Evolutionary conservation across 2,888 invertebrate genomes (phyloP), one percentile per base, ranked within the genome.

Genomic region (Esperia sulphurella): DNA sequence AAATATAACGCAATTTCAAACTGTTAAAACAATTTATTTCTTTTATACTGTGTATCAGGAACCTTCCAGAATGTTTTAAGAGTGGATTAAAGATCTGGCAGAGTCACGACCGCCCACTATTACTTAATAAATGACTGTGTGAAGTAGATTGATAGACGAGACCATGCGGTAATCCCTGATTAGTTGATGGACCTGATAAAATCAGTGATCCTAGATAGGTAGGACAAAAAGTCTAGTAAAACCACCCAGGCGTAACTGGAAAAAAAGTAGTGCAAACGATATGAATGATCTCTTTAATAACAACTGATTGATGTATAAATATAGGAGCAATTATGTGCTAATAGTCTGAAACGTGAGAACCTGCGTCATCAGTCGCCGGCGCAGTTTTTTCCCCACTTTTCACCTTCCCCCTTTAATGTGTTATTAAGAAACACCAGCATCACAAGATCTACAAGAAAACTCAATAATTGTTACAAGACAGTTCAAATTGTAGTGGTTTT

Each of bases 141-240:
- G 21, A 21, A 21, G 21, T 21, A 21, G 21, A 21, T 21, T 21
- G 21, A 21, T 21, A 21, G 21, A 21, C 21, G 21, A 21, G 21
- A 21, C 21, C 21, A 21, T 21, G 3, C 21, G 21, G 21, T 21
- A 21, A 21, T 21, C 21, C 21, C 21, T 21, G 21, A 21, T 21
- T 21, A 21, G 21, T 21, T 21, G 21, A 21, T 21, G 21, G 21
- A 21, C 21, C 21, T 21, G 21, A 21, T 21, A 21, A 21, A 21
- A 21, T 21, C 21, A 21, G 5, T 21, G 21, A 21, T 21, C 21
- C 21, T 21, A 21, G 21, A 21, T 21, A 21, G 21, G 21, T 81
- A 65, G 65, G 57, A 54, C 71, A 83, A 81, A 82, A 75, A 79
- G 79, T 77, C 78, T 79, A 81, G 83, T 79, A 79, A 50, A 48